These are phyloP conservation scores for Aptenodytes forsteri DNA, from an alignment of 2,113 vertebrate genomes.

Conservation along the genomic window DNA sequence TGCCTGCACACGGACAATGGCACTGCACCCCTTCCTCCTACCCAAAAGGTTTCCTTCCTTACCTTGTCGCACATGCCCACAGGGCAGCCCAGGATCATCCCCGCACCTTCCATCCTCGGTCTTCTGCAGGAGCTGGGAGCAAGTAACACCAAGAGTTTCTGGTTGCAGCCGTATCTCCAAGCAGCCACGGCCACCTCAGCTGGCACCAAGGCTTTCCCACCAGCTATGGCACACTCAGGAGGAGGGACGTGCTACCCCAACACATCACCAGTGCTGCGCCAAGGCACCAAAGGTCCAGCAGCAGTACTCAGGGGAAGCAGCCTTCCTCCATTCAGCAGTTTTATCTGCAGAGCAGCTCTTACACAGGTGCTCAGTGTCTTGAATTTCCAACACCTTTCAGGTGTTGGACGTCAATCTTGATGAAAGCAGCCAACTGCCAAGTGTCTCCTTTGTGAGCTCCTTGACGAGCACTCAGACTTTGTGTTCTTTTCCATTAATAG, in stretches of 20 bases:
- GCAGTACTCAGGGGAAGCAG: fast-evolving
- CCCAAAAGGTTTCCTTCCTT: background rate
- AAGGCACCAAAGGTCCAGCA: fast-evolving
- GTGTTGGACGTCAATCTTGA: background rate
- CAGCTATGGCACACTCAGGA: fast-evolving
- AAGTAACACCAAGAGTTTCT: background rate
- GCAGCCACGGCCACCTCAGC: background rate
- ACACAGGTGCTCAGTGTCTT: background rate
- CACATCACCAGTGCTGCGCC: fast-evolving
- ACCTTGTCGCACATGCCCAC: background rate
- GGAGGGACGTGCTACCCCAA: fast-evolving
- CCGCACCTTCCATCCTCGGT: fast-evolving
- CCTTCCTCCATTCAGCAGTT: background rate
- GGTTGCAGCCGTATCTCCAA: fast-evolving
- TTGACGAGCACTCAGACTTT: background rate
- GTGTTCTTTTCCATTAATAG: conserved; percentile 11
- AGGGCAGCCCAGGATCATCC: background rate
- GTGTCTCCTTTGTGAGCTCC: background rate
- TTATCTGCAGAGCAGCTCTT: background rate
- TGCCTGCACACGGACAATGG: fast-evolving
- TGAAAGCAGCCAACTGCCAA: background rate
- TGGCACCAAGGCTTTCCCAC: too few species aligned
- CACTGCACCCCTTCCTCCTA: background rate
- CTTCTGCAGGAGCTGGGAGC: background rate
- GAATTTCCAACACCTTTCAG: background rate